Percentiles rank a stretch among this genome's conserved stretches.
Conservation (phyloP, 2,797 vertebrate species). For the Glossophaga mutica region DNA sequence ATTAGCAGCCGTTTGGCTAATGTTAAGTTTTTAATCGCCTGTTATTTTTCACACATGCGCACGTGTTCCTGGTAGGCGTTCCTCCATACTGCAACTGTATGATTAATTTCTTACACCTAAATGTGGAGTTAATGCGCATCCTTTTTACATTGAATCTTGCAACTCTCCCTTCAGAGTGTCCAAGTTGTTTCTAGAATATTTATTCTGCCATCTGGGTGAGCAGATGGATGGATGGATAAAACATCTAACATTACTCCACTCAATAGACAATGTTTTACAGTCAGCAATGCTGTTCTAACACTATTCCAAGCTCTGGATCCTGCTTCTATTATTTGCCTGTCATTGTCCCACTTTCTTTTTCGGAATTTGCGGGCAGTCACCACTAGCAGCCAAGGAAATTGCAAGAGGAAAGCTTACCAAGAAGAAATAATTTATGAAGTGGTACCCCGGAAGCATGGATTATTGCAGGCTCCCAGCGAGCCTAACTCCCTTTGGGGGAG, state of each 20-base stretch:
- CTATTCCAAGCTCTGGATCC: constrained; percentile 56
- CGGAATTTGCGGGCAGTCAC: constrained; percentile 6
- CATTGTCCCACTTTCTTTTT: constrained; percentile 54
- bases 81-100: not conserved
- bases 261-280: constrained; percentile 52
- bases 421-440: constrained; percentile 56
- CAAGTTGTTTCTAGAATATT: constrained; percentile 50
- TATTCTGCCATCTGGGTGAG: constrained; percentile 62
- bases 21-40: not conserved
- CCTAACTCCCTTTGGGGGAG: not conserved
- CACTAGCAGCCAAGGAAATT: constrained; percentile 49
- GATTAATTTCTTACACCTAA: constrained; percentile 13
- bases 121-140: not conserved
- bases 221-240: constrained; percentile 62
- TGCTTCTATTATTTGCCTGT: constrained; percentile 63
- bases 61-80: not conserved
- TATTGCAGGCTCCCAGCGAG: constrained; percentile 43
- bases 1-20: not conserved
- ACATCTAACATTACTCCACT: constrained; percentile 54
- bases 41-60: not conserved
- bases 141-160: constrained; percentile 33
- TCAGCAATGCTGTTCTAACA: constrained; percentile 52
- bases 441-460: not conserved
- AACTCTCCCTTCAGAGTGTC: constrained; percentile 29
- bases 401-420: constrained; percentile 48